These are phyloP conservation scores for Microctonus aethiopoides DNA, from an alignment of 2,888 invertebrate genomes.

Conservation along the genomic window DNA sequence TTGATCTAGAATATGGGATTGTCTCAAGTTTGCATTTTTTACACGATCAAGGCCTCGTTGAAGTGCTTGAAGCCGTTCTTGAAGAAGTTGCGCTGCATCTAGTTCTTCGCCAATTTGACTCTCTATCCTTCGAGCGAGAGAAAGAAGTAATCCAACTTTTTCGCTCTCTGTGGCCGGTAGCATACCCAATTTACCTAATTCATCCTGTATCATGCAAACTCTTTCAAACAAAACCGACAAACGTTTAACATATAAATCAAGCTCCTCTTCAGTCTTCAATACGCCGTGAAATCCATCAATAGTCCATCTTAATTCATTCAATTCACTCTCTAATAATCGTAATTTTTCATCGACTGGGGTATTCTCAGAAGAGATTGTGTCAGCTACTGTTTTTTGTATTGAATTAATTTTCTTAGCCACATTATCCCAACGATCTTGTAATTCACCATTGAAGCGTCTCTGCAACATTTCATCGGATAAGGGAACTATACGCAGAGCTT, in stretches of 20 bases:
- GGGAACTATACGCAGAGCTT: slow-evolving; percentile 81
- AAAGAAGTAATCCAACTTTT: slow-evolving; percentile 78
- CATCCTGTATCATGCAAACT: slow-evolving; percentile 83
- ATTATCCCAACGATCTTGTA: slow-evolving; percentile 81
- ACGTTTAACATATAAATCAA: slow-evolving; percentile 83
- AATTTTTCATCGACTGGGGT: slow-evolving; percentile 81
- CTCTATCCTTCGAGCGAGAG: slow-evolving; percentile 78
- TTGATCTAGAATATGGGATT: slow-evolving; percentile 71
- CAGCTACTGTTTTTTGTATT: slow-evolving; percentile 76
- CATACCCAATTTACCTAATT: slow-evolving; percentile 80
- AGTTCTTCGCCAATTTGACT: slow-evolving; percentile 81
- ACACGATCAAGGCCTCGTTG: slow-evolving; percentile 78
- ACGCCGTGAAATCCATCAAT: slow-evolving; percentile 81
- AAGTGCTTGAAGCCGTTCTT: slow-evolving; percentile 79
- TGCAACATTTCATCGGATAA: slow-evolving; percentile 88
- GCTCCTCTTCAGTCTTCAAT: slow-evolving; percentile 85
- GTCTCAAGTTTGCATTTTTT: slow-evolving; percentile 75
- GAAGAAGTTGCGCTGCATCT: slow-evolving; percentile 79
- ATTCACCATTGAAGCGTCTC: slow-evolving; percentile 80
- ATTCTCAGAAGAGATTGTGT: slow-evolving; percentile 78
- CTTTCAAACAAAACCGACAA: slow-evolving; percentile 81
- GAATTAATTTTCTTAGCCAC: slow-evolving; percentile 74
- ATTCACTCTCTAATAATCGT: slow-evolving; percentile 79
- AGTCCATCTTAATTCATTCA: slow-evolving; percentile 78
- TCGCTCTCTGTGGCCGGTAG: slow-evolving; percentile 82